A percentile compares a stretch with the other conserved stretches of the same genome.
Conservation (phyloP, 2,797 vertebrate genomes). For the Holocentrus rufus region DNA sequence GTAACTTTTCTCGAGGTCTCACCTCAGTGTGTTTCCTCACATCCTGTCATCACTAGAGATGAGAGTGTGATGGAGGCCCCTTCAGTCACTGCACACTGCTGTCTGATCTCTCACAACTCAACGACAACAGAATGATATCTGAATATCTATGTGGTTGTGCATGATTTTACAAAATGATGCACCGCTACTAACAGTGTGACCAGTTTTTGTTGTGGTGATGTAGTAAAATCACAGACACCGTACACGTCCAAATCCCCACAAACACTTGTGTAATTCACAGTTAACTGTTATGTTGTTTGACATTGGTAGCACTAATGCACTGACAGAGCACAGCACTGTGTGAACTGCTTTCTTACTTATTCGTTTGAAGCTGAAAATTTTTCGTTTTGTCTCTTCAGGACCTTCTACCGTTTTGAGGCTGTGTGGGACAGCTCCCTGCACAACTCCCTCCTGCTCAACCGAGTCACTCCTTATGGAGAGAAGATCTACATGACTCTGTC, state of each 20-base stretch:
- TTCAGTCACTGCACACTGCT: slow-evolving; percentile 33
- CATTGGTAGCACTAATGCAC: background rate
- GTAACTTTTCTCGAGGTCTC: slow-evolving; percentile 45
- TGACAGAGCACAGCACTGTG: background rate
- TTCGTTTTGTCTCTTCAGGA: slow-evolving; percentile 77
- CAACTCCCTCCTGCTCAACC: slow-evolving; percentile 96
- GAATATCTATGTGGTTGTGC: background rate
- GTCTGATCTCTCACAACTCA: slow-evolving; percentile 16
- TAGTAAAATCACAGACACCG: slow-evolving; percentile 14
- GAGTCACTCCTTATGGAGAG: slow-evolving; percentile 96
- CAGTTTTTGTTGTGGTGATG: background rate
- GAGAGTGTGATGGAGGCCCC: slow-evolving; percentile 21
- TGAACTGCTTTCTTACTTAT: background rate
- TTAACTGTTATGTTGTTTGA: background rate
- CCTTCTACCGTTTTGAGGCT: slow-evolving; percentile 96
- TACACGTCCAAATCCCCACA: background rate
- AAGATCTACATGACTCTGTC: slow-evolving; percentile 99
- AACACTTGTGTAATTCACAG: background rate
- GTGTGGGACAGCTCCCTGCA: slow-evolving; percentile 99
- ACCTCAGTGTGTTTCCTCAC: slow-evolving; percentile 51
- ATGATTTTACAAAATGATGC: background rate
- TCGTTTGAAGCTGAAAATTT: background rate
- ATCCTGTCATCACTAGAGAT: slow-evolving; percentile 26
- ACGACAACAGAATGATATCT: background rate
- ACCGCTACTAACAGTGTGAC: background rate